Percentiles rank a stretch among this genome's conserved stretches.
phyloP scores from a whole-genome alignment of 2,888 invertebrate species.

The Caenorhabditis zanzibari region DNA sequence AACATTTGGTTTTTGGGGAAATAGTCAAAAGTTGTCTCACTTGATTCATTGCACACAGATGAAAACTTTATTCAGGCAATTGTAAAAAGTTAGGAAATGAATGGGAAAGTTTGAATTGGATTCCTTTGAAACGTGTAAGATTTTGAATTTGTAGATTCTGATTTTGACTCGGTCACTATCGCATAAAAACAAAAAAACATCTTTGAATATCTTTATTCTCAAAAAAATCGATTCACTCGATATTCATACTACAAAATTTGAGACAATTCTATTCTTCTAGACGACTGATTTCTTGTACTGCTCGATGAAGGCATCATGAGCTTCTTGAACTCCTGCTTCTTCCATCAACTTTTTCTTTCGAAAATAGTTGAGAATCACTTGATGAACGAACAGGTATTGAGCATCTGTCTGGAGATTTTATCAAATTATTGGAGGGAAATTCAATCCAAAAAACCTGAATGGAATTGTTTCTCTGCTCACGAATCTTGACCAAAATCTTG shows the following conservation, averaged over 20 bases:
- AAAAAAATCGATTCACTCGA: conserved; percentile 1
- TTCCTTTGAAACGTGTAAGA: too few species aligned
- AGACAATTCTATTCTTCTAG: not conserved
- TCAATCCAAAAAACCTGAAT: conserved; percentile 38
- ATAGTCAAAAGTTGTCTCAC: not conserved
- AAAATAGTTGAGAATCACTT: conserved; percentile 65
- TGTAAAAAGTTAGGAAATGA: conserved; percentile 25
- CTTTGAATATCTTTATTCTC: too few species aligned
- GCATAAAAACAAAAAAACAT: too few species aligned
- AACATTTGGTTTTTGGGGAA: not conserved
- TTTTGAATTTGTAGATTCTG: too few species aligned
- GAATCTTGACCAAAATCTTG: conserved; percentile 58
- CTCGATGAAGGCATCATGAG: conserved; percentile 11
- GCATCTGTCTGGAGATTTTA: conserved; percentile 50
- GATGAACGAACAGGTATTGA: conserved; percentile 68
- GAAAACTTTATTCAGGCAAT: conserved; percentile 35
- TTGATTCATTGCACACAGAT: conserved; percentile 49
- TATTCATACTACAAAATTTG: not conserved
- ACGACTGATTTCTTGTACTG: conserved; percentile 25
- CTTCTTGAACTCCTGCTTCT: conserved; percentile 35
- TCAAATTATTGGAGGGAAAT: not conserved
- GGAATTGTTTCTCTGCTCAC: conserved; percentile 62
- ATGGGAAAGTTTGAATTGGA: not conserved
- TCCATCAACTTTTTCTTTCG: conserved; percentile 34
- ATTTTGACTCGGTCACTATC: too few species aligned